Evolutionary conservation across 1,140 invertebrate genomes (phyloP).

Genomic region (Alviniconcha marisindica): DNA sequence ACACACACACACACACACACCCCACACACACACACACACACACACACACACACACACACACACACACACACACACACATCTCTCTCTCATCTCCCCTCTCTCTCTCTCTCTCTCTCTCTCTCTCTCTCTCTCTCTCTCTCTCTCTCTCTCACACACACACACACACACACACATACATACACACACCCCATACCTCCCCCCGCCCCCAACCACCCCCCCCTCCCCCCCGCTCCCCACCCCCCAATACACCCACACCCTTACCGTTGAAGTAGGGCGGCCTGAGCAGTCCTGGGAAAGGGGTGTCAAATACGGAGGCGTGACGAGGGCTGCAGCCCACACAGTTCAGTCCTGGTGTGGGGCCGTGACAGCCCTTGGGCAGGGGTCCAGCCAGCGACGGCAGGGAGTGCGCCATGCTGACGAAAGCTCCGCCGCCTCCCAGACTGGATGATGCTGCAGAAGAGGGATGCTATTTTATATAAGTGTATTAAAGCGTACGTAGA

Average conservation of each 20-base stretch:
- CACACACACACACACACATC: neutral
- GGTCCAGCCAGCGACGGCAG: constrained; percentile 42
- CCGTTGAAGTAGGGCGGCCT: constrained; percentile 57
- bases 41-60: no score
- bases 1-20: no score
- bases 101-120: neutral
- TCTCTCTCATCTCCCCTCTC: neutral
- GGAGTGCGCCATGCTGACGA: constrained; percentile 40
- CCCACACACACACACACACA: no score
- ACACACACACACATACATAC: no score
- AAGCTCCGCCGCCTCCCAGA: constrained; percentile 12
- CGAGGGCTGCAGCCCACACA: constrained; percentile 52
- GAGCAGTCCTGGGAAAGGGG: constrained; percentile 52
- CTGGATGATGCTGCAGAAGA: constrained; percentile 23
- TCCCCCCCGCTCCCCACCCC: neutral
- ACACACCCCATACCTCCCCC: neutral
- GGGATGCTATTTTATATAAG: no score
- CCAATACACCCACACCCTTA: constrained; percentile 20
- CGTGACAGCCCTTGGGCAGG: constrained; percentile 51
- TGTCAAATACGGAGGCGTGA: constrained; percentile 53
- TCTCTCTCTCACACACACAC: neutral
- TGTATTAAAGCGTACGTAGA: no score
- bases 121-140: neutral
- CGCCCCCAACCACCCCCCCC: neutral
- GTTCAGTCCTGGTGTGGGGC: constrained; percentile 44